phyloP scores from a whole-genome alignment of 1,140 invertebrate genomes.

The Drosophila pandora region DNA sequence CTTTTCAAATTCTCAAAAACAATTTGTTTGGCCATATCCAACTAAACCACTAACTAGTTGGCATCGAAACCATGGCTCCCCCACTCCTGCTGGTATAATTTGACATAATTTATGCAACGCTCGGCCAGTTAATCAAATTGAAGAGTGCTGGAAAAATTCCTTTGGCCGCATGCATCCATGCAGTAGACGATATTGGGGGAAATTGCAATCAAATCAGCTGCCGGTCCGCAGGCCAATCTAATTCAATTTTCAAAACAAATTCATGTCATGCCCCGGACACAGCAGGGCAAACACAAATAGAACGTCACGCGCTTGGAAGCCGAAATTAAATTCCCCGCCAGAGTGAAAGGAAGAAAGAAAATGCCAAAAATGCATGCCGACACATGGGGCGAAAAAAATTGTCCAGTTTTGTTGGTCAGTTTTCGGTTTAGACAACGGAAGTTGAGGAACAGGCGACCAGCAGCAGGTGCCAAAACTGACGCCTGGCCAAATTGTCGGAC shows the following conservation, averaged over 20 bases:
- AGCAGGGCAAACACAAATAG: constrained; percentile 42
- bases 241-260: constrained; percentile 78
- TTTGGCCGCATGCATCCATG: constrained; percentile 45
- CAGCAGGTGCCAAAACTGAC: constrained; percentile 77
- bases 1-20: neutral
- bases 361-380: constrained; percentile 39
- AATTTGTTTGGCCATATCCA: constrained; percentile 4
- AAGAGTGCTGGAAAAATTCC: constrained; percentile 65
- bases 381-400: constrained; percentile 35
- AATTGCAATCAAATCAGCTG: constrained; percentile 80
- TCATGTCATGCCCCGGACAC: constrained; percentile 53
- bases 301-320: constrained; percentile 72
- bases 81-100: constrained; percentile 39
- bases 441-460: constrained; percentile 62
- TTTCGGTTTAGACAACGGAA: constrained; percentile 57
- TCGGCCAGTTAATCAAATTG: constrained; percentile 70
- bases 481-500: constrained; percentile 68
- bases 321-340: constrained; percentile 65
- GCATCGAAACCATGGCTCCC: constrained; percentile 26
- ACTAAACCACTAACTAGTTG: constrained; percentile 45
- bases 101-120: constrained; percentile 71
- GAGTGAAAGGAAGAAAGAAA: constrained; percentile 31
- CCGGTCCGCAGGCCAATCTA: constrained; percentile 71
- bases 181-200: constrained; percentile 29
- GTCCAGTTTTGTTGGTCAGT: constrained; percentile 33